Base-by-base conservation (phyloP, 2,797 vertebrate genomes). In the Trachurus trachurus region DNA sequence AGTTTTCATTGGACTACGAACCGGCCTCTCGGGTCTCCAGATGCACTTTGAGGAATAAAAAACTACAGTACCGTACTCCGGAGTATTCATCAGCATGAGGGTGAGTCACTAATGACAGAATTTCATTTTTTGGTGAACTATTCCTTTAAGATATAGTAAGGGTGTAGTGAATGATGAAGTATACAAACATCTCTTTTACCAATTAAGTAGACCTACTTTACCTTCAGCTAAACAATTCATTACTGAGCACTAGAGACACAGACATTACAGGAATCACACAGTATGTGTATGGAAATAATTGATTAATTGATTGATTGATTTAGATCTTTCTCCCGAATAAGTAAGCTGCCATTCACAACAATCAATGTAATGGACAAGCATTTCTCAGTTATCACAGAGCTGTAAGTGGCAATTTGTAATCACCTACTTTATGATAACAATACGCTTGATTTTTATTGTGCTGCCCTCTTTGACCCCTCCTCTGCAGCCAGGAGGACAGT, bases 401-500 rank as follows among this genome's bases (percentile, higher is more conserved):
- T 15, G 13, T 1, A 63, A 45, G 71, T 26, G 19, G 29, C 21
- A 47, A 6, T 59, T 66, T 61, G 9, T 40, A 66, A 64, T 57
- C 40, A 9, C 22, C 21, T 9, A n/a, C 19, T 12, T 12, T n/a
- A 31, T 58, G 37, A 56, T 58, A 10, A 50, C 11, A 77, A 80
- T 1, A 1, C n/a, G 12, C 17, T 59, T 64, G 52, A 12, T 44
- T 44, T 44, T 31, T 59, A 60, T 67, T 74, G 42, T 67, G 34
- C 6, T 68, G 31, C 61, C 29, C 8, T 1, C 13, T 61, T 34
- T 69, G 37, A 69, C 60, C 64, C 19, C 0, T 7, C 44, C 61
- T 10, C 57, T 64, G 31, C 49, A 66, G 63, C 57, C 64, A 31
- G 53, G 58, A 52, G 56, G 44, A 39, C 26, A 60, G 0, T 80